These are phyloP conservation scores for Crypturellus tataupa DNA, from an alignment of 2,797 vertebrate species.

Conservation along the genomic window DNA sequence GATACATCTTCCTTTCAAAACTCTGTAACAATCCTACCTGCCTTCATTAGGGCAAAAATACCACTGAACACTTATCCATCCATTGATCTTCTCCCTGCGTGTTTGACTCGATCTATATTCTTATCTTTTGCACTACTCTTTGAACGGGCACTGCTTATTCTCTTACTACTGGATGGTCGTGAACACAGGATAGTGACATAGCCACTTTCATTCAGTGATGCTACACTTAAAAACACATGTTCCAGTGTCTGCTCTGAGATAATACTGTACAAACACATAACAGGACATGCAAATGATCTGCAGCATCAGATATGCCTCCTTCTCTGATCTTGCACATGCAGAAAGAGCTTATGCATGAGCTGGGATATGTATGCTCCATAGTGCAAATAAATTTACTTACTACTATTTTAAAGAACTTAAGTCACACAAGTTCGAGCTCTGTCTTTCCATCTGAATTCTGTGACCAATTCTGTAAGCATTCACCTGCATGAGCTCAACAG, in stretches of 20 bases:
- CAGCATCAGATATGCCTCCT: background rate
- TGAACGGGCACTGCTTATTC: background rate
- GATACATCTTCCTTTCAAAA: background rate
- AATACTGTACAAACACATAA: fast-evolving
- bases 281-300: background rate
- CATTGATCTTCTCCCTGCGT: background rate
- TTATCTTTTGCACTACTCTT: background rate
- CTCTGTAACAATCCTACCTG: background rate
- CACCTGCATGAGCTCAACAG: background rate
- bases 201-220: fast-evolving
- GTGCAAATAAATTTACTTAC: background rate
- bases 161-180: background rate
- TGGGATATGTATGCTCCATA: background rate
- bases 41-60: background rate
- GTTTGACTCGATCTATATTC: background rate
- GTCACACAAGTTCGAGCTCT: background rate
- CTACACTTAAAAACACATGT: background rate
- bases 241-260: background rate
- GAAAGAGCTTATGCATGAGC: background rate
- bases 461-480: background rate
- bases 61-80: background rate
- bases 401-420: background rate
- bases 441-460: background rate
- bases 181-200: background rate
- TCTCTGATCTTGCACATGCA: background rate